Base-by-base conservation (phyloP, 1,140 invertebrate species). In the Dendrolimus punctatus region DNA sequence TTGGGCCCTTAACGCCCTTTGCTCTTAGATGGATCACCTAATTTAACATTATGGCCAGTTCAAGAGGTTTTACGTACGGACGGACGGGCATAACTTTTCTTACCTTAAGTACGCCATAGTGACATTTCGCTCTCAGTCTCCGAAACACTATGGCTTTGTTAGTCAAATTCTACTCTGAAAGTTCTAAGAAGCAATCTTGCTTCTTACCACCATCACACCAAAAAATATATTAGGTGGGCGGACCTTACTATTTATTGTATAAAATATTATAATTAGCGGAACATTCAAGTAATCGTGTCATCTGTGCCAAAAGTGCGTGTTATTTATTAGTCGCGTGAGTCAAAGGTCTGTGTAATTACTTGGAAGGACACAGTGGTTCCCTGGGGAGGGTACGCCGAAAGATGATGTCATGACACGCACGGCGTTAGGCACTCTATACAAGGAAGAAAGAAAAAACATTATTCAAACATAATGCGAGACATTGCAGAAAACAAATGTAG, bases 31-130 rank as follows among this genome's bases (percentile, higher is more conserved):
- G 78, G 75, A 83, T 83, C 71, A 66, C 78, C 80, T 81, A 81
- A 84, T 84, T 84, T 78, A 75, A 78, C 75, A 80, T 81, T 79
- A 79, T 77, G 74, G 73, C 71, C 63, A 62, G 53, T 59, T 64
- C 53, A 46, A 63, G 68, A 57, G 62, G 56, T 50, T 61, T 51
- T 51, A 53, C 57, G 58, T 54, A 46, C 53, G 48, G 54, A 66
- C 64, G 63, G 66, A 60, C 60, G 58, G 49, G 71, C 67, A 70
- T 75, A 70, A 68, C 64, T 71, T 69, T 67, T 68, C 56, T 54
- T 55, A 52, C 9, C 39, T 23, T 23, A 23, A 23, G 23, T 23
- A 23, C 23, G 23, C 23, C 23, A 3, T 23, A 23, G 23, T 23
- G 23, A 23, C 23, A 23, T 23, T 23, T 2, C 23, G 23, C 23